Base-by-base conservation (phyloP, 1,140 invertebrate genomes). In the Gryllus bimaculatus region DNA sequence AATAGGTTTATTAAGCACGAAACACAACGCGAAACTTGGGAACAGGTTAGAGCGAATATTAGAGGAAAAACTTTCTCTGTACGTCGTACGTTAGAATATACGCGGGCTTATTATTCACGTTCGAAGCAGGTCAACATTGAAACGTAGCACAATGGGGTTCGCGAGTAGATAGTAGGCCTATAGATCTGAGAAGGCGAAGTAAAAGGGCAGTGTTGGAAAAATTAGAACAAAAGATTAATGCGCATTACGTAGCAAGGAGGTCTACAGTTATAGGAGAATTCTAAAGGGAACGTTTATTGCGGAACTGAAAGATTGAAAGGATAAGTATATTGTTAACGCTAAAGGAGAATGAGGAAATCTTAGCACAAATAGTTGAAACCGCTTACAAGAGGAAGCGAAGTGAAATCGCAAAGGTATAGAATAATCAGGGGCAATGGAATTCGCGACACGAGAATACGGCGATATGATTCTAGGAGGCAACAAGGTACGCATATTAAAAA, bases 51-150 rank as follows among this genome's bases (percentile, higher is more conserved):
- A 21, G 77, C 77, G 6, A n/a, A 78, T 78, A 39, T 49, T 78
- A 49, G 77, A 78, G 49, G 77, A 49, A 78, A 48, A 78, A n/a
- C n/a, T 49, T 78, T n/a, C 21, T 78, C 77, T 49, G 77, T 54
- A 47, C 13, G 77, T 8, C 10, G 77, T 12, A 78, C 77, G 15
- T 66, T 78, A 54, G 77, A 54, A 54, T 54, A 54, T 54, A 54
- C 15, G 8, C 49, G 8, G 49, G 49, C 49, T 8, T 54, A 8
- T 54, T 54, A 15, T 54, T 54, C 15, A 54, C 8, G 8, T n/a
- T 54, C 49, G 49, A 54, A 54, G 49, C 49, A 54, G 49, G 49
- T 8, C 8, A 54, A 8, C 49, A 54, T 8, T 15, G 49, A 54
- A 15, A 54, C 49, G n/a, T n/a, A n/a, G n/a, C n/a, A n/a, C n/a